Evolutionary conservation across 2,113 vertebrate species (phyloP).

Genomic region (Hippopotamus amphibius): DNA sequence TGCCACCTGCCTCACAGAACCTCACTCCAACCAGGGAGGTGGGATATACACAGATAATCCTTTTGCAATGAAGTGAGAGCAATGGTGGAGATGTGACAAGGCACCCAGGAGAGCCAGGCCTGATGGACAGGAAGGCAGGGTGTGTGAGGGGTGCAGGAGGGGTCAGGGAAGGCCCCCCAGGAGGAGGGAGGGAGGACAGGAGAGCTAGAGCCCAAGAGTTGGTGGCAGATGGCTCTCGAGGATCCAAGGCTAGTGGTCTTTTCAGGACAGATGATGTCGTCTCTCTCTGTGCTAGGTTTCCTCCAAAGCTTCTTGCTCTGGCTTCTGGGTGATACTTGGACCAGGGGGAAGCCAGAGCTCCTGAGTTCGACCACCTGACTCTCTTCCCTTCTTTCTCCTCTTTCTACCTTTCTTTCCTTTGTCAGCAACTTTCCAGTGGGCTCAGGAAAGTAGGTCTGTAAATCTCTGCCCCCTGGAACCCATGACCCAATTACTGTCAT

Average conservation of each 20-base stretch:
- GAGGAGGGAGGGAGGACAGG: neutral
- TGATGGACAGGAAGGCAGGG: too few species aligned
- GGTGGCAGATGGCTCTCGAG: accelerated
- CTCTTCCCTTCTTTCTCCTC: neutral
- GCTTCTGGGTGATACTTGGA: neutral
- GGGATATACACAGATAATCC: neutral
- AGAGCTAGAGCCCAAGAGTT: neutral
- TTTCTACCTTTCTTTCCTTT: neutral
- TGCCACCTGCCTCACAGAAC: neutral
- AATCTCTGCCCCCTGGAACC: neutral
- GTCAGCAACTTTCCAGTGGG: neutral
- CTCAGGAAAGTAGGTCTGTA: neutral
- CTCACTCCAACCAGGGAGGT: neutral
- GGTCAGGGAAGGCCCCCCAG: neutral
- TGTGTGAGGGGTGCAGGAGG: neutral
- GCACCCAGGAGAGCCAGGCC: too few species aligned
- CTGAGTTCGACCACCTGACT: neutral
- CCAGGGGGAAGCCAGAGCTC: too few species aligned
- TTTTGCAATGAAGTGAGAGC: neutral
- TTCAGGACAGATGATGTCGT: accelerated
- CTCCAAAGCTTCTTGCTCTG: neutral
- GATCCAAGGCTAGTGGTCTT: accelerated
- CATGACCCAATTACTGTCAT: accelerated
- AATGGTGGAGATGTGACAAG: neutral
- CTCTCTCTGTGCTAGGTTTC: neutral